These are phyloP conservation scores for Pterocles orientalis DNA, from an alignment of 2,113 vertebrate species.

Conservation along the genomic window DNA sequence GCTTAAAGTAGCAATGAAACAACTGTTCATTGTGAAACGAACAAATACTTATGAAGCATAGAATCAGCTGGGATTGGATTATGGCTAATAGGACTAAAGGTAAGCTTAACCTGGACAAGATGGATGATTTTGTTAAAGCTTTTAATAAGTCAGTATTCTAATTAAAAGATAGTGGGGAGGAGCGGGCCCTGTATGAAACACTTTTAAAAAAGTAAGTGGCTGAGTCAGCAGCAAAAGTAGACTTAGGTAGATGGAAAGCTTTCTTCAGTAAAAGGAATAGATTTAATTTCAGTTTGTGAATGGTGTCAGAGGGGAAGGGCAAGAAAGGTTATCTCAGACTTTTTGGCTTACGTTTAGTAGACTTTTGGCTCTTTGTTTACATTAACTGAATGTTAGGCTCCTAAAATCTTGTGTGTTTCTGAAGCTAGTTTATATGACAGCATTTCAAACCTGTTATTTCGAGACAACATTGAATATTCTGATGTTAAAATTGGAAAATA, in stretches of 20 bases:
- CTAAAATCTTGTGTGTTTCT: constrained; percentile 33
- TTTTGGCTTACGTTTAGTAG: constrained; percentile 7
- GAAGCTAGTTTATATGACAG: constrained; percentile 1
- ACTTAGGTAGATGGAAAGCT: background rate
- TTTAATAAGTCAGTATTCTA: constrained; percentile 71
- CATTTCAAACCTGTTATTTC: background rate
- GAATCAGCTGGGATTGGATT: constrained; percentile 47
- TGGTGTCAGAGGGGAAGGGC: constrained; percentile 14
- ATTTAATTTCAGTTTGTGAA: constrained; percentile 1
- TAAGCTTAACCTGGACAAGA: constrained; percentile 34
- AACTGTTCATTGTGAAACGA: constrained; percentile 60
- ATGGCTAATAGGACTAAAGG: constrained; percentile 55
- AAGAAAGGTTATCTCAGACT: background rate
- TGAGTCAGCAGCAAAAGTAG: constrained; percentile 3
- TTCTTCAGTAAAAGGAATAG: background rate
- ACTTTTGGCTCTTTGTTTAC: constrained; percentile 15
- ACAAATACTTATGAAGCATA: constrained; percentile 41
- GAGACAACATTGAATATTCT: background rate
- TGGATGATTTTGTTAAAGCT: constrained; percentile 44
- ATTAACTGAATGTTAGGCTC: background rate
- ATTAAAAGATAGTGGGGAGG: background rate
- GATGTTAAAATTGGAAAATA: background rate
- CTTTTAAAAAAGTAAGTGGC: background rate
- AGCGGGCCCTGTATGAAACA: background rate
- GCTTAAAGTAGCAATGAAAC: constrained; percentile 57